A percentile compares a stretch with the other conserved stretches of the same genome.
phyloP scores from a whole-genome alignment of 2,113 vertebrate genomes.

The Drymodes brunneopygia region DNA sequence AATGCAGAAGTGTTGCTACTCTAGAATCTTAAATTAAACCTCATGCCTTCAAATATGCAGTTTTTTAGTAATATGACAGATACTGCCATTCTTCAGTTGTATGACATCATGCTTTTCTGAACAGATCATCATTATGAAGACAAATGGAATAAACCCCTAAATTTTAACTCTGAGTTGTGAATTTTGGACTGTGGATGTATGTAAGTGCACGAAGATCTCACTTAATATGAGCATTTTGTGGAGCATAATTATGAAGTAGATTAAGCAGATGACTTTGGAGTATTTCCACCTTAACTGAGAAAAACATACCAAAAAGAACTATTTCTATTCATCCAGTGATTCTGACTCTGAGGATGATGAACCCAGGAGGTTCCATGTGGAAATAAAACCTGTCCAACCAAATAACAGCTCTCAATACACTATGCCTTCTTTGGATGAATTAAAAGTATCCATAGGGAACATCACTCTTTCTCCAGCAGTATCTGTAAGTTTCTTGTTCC shows the following conservation, averaged over 20 bases:
- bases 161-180: neutral
- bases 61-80: neutral
- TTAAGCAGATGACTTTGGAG: neutral
- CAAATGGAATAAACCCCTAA: neutral
- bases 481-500: constrained; percentile 76
- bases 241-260: neutral
- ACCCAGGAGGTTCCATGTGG: constrained; percentile 90
- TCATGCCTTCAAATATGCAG: neutral
- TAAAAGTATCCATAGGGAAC: constrained; percentile 93
- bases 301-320: constrained; percentile 96
- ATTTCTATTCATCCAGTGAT: constrained; percentile 95
- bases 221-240: neutral
- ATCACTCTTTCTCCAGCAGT: constrained; percentile 89
- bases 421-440: constrained; percentile 88
- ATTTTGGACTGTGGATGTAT: neutral
- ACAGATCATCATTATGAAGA: neutral
- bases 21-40: neutral
- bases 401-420: constrained; percentile 85
- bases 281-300: constrained; percentile 75
- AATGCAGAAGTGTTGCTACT: neutral
- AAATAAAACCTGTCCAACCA: constrained; percentile 92
- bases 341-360: constrained; percentile 93
- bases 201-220: neutral
- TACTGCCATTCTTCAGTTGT: neutral
- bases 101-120: neutral